Base-by-base conservation (phyloP, 2,797 vertebrate species). In the Sardinella longiceps region DNA sequence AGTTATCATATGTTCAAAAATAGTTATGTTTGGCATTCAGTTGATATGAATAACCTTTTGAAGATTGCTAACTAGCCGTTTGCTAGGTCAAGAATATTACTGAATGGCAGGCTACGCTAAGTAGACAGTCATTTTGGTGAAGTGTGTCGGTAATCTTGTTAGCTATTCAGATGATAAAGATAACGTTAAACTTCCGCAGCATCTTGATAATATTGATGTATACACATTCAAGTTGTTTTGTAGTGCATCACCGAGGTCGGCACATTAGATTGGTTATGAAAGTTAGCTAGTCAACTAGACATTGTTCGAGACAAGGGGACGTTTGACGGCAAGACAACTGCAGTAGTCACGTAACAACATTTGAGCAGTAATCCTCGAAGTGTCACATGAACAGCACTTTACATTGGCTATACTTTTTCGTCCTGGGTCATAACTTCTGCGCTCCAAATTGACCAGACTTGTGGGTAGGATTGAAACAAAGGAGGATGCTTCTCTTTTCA, bases 21-120 rank as follows among this genome's bases (percentile, higher is more conserved):
- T 63, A 63, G 20, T 60, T 1, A 12, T 74, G 66, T 20, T 37
- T 74, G 66, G 66, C 30, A 18, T 39, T 15, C 15, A 37, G 37
- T 15, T 12, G 28, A 1, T 39, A 74, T 74, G 66, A 5, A 6
- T 18, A 39, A 74, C 33, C 14, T 33, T 74, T 74, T 74, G 15
- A 74, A 15, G 33, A 74, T 74, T 74, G 66, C 66, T 74, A 37
- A 74, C 66, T 74, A 74, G 66, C 53, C 53, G 5, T 56, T 56
- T 56, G 53, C 66, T 74, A 37, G 66, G 66, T 74, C 14, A 74
- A 33, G 30, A 37, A 74, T 74, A 74, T 74, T 74, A 74, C 30
- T 74, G 66, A 74, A 74, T 74, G 60, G 53, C 56, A 63, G 25
- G 39, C 28, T 60, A 82, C n/a, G 82, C 51, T 60, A 82, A 82